These are phyloP conservation scores for Nipponacmea schrenckii DNA, from an alignment of 2,888 invertebrate genomes.

Conservation along the genomic window DNA sequence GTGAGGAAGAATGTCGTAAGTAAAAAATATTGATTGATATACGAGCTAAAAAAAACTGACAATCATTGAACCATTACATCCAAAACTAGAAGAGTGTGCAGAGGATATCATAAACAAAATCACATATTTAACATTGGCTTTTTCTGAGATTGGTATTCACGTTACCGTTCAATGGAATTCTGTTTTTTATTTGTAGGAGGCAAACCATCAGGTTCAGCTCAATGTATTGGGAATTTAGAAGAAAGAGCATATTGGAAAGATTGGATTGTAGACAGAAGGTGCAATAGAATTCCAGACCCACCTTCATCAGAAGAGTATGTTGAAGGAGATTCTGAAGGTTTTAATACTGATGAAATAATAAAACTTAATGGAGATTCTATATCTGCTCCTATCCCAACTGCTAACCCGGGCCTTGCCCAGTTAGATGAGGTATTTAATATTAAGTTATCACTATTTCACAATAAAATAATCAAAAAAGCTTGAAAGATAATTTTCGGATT, in stretches of 20 bases:
- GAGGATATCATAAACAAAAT: no score
- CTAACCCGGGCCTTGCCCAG: constrained; percentile 19
- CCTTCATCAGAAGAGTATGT: constrained; percentile 7
- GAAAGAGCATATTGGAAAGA: constrained; percentile 49
- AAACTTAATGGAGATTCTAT: constrained; percentile 2
- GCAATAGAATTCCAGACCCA: constrained; percentile 15
- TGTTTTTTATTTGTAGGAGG: constrained; percentile 16
- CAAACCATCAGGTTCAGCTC: constrained; percentile 41
- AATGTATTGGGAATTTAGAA: constrained; percentile 47
- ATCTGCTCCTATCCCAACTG: neutral
- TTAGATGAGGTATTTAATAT: constrained; percentile 17
- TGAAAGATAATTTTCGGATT: no score
- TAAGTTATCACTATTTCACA: no score
- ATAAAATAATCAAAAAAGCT: no score
- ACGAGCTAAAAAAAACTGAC: no score
- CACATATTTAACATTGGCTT: no score
- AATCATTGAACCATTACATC: no score
- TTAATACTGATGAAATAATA: constrained; percentile 16
- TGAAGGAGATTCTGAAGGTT: constrained; percentile 10
- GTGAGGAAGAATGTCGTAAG: constrained; percentile 37
- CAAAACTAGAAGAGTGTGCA: no score
- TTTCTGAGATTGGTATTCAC: no score
- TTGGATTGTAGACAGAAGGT: constrained; percentile 32
- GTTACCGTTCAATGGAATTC: no score
- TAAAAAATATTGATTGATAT: neutral